A percentile compares a stretch with the other conserved stretches of the same genome.
phyloP scores from a whole-genome alignment of 2,888 invertebrate genomes.

The Aphrophora alni region DNA sequence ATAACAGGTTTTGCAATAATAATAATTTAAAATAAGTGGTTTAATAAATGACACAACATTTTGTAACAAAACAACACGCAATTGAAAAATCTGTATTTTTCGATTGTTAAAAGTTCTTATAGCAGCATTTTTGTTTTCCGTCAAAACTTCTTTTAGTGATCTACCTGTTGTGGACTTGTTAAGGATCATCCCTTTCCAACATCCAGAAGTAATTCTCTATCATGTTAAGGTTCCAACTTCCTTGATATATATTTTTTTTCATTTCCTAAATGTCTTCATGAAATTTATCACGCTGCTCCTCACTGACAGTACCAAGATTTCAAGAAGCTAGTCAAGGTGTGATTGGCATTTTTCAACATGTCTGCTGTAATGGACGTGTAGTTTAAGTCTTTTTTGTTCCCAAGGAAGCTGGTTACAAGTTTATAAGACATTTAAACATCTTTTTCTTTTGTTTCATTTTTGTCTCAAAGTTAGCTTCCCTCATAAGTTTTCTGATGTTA shows the following conservation, averaged over 20 bases:
- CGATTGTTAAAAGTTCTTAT: no score
- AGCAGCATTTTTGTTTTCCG: no score
- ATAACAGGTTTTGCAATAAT: no score
- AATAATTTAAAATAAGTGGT: no score
- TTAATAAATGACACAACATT: no score
- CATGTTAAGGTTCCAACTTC: conserved; percentile 10
- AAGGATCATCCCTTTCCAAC: no score
- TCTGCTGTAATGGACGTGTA: conserved; percentile 41
- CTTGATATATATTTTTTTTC: not conserved
- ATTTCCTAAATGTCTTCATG: not conserved
- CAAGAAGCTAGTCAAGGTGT: not conserved
- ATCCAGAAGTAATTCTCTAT: not conserved
- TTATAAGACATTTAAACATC: conserved; percentile 38
- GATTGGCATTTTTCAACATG: conserved; percentile 28
- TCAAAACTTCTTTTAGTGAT: not conserved
- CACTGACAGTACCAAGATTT: not conserved
- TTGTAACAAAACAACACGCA: no score
- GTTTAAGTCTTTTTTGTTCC: conserved; percentile 35
- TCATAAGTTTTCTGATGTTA: conserved; percentile 37
- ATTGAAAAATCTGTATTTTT: no score
- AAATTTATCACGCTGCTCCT: not conserved
- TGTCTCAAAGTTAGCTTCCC: conserved; percentile 35
- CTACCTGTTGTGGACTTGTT: not conserved
- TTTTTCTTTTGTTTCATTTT: conserved; percentile 32
- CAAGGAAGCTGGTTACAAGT: conserved; percentile 37